Conservation (phyloP, 2,888 invertebrate genomes). For the Coleophora deauratella region DNA sequence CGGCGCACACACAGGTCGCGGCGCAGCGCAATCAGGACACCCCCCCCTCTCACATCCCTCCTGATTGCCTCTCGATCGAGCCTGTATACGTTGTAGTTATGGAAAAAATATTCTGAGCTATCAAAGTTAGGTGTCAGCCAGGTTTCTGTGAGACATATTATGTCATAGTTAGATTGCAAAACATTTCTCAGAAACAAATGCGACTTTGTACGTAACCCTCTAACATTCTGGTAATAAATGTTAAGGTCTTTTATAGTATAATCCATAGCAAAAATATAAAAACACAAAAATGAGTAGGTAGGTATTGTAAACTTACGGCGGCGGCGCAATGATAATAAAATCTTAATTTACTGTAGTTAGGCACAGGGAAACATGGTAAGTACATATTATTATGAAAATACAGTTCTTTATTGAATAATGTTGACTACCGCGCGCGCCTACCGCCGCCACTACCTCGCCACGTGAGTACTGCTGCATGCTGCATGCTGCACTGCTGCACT, state of each 20-base stretch:
- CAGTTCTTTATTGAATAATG: too few species aligned
- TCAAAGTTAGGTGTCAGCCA: not conserved
- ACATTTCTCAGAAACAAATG: not conserved
- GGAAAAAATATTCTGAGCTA: not conserved
- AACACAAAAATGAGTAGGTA: too few species aligned
- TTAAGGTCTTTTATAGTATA: too few species aligned
- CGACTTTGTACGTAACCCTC: not conserved
- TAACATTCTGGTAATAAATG: not conserved
- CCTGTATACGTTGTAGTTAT: not conserved
- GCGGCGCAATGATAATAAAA: too few species aligned
- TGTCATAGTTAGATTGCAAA: not conserved
- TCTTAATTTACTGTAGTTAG: too few species aligned
- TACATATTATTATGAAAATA: too few species aligned
- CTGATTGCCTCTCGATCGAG: not conserved
- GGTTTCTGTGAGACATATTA: not conserved
- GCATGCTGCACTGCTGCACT: too few species aligned
- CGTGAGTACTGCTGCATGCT: too few species aligned
- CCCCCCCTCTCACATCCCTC: not conserved
- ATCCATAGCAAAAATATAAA: too few species aligned
- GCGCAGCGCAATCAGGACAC: not conserved
- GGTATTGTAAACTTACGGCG: too few species aligned
- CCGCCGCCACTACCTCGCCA: too few species aligned
- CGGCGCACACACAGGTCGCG: not conserved
- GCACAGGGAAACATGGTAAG: too few species aligned
- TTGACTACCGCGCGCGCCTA: conserved; percentile 28